These are phyloP conservation scores for Grammomys dolichurus DNA, from an alignment of 2,113 vertebrate genomes.

Conservation along the genomic window DNA sequence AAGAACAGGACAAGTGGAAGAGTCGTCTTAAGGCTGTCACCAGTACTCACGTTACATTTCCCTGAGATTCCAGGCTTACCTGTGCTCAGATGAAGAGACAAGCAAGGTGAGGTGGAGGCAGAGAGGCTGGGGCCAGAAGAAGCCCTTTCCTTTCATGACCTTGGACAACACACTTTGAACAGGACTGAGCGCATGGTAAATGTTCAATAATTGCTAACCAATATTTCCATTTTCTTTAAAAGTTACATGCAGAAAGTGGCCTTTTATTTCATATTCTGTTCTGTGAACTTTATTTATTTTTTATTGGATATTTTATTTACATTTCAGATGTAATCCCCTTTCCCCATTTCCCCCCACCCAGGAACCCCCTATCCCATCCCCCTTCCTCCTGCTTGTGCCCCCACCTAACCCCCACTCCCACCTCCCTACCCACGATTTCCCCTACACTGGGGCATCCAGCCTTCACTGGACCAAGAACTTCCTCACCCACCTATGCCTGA, in stretches of 20 bases:
- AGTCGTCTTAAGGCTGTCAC: neutral
- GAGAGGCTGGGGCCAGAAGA: neutral
- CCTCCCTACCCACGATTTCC: too few relatives aligned
- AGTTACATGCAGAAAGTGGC: neutral
- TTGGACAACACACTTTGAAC: neutral
- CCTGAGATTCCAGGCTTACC: neutral
- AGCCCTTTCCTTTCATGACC: too few relatives aligned
- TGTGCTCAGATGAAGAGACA: neutral
- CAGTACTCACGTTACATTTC: neutral
- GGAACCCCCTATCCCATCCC: too few relatives aligned
- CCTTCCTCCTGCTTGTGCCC: too few relatives aligned
- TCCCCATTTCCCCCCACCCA: too few relatives aligned
- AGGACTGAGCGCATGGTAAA: neutral
- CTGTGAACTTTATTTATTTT: neutral
- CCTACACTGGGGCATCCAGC: too few relatives aligned
- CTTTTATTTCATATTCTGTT: neutral
- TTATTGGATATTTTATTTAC: too few relatives aligned
- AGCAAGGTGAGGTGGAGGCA: neutral
- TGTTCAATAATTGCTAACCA: neutral
- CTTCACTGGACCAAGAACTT: too few relatives aligned
- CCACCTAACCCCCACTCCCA: too few relatives aligned
- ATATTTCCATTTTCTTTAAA: neutral
- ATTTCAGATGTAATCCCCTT: too few relatives aligned
- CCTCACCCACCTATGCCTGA: too few relatives aligned
- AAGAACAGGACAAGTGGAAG: constrained; percentile 12